A percentile compares a stretch with the other conserved stretches of the same genome.
Evolutionary conservation across 2,888 invertebrate species (phyloP).

Genomic region (Pterostichus niger): DNA sequence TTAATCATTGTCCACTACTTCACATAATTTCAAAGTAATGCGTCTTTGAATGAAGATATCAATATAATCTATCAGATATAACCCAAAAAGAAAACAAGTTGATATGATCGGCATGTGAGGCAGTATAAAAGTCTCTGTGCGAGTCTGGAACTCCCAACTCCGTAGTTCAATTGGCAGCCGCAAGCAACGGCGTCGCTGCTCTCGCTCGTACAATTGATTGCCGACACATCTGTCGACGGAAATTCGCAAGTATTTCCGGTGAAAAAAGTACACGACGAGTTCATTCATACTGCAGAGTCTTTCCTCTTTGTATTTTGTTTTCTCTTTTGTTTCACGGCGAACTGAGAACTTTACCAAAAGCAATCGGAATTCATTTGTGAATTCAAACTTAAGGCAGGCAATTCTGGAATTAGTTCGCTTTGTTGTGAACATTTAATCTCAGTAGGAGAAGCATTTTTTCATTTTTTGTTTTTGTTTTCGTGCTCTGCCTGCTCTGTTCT

Average conservation of each 20-base stretch:
- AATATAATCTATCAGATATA: constrained; percentile 9
- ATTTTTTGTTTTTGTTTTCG: no score
- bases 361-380: constrained; percentile 63
- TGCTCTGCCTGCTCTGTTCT: no score
- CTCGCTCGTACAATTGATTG: constrained; percentile 61
- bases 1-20: background rate
- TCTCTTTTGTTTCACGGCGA: constrained; percentile 39
- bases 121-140: background rate
- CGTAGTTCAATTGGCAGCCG: constrained; percentile 48
- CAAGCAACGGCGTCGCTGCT: constrained; percentile 17
- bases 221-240: constrained; percentile 66
- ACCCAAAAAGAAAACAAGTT: constrained; percentile 9
- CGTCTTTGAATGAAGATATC: constrained; percentile 4
- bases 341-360: constrained; percentile 53
- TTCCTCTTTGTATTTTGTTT: constrained; percentile 43
- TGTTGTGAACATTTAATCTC: constrained; percentile 59
- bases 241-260: constrained; percentile 66
- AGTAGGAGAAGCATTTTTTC: background rate
- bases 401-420: constrained; percentile 60
- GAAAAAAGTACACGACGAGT: constrained; percentile 41
- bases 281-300: constrained; percentile 54
- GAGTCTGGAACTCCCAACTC: background rate
- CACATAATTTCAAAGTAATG: background rate
- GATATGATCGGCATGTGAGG: constrained; percentile 11
- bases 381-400: constrained; percentile 49